Conservation (phyloP, 2,888 invertebrate genomes). For the Amphipyra berbera region DNA sequence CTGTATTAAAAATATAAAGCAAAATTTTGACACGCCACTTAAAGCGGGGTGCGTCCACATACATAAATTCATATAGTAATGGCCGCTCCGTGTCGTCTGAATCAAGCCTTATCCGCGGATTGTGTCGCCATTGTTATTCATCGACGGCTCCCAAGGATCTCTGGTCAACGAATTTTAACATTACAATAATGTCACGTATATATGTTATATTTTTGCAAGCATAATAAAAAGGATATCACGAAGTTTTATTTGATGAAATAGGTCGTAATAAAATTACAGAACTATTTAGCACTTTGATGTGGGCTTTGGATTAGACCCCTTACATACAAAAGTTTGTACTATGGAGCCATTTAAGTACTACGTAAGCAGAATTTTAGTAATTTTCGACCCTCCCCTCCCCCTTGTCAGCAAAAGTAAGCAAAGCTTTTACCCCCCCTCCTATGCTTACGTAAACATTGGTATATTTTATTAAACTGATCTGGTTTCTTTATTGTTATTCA, state of each 20-base stretch:
- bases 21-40: conserved; percentile 24
- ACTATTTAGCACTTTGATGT: background rate
- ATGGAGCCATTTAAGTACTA: too few species aligned
- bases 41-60: conserved; percentile 61
- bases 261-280: background rate
- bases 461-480: too few species aligned
- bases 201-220: conserved; percentile 43
- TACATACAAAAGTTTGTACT: too few species aligned
- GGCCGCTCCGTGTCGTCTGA: conserved; percentile 76
- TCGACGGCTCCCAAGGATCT: conserved; percentile 70
- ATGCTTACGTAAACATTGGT: too few species aligned
- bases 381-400: too few species aligned
- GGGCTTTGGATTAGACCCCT: too few species aligned
- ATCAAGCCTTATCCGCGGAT: conserved; percentile 68
- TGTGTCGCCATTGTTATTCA: conserved; percentile 81
- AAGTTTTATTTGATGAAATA: conserved; percentile 23
- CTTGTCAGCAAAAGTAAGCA: too few species aligned
- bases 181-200: conserved; percentile 67
- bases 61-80: conserved; percentile 88
- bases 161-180: conserved; percentile 72
- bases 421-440: too few species aligned
- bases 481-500: too few species aligned
- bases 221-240: conserved; percentile 38
- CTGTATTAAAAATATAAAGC: conserved; percentile 18
- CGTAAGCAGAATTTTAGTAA: too few species aligned